Evolutionary conservation across 2,888 invertebrate genomes (phyloP), one percentile per base, ranked within the genome.

Genomic region (Noctua janthina): DNA sequence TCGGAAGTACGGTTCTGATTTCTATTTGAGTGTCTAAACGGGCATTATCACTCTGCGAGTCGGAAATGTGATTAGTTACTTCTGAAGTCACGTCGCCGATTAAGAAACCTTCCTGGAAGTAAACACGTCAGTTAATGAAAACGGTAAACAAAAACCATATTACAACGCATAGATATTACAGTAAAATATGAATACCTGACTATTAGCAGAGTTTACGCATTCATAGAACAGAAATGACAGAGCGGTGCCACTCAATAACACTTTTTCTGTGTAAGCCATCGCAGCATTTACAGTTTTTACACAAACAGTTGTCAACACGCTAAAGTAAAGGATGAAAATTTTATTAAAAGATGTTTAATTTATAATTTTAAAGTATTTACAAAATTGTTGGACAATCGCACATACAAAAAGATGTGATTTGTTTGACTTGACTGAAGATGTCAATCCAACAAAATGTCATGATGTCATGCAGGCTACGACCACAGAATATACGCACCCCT

Each of bases 211-310:
- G 93, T 98, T 97, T 76, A 97, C 95, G 94, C 98, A 98, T 94
- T 98, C 98, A 90, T 98, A 98, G 83, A 98, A 95, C 84, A 98
- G 94, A 93, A 98, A 97, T 7, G 98, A 98, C 90, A 98, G 96
- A 73, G 98, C 98, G 76, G 98, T 97, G 73, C 98, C 98, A 93
- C 96, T 97, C 68, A 97, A 92, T 86, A 97, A 97, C 89, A 97
- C 97, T 90, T 96, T 97, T 92, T 97, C 97, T 71, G 97, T 97
- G 85, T 96, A 91, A 80, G 95, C 95, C 96, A 96, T 96, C 75
- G 79, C 82, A 81, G 81, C 76, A 83, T 85, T 78, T 79, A 81
- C 56, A 70, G 49, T 69, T 79, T 71, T 23, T 59, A 46, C 62
- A 64, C 39, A 54, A 76, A 70, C 62, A 51, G 43, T 75, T 62